phyloP scores from a whole-genome alignment of 2,888 invertebrate genomes.

The Cantharis rustica region DNA sequence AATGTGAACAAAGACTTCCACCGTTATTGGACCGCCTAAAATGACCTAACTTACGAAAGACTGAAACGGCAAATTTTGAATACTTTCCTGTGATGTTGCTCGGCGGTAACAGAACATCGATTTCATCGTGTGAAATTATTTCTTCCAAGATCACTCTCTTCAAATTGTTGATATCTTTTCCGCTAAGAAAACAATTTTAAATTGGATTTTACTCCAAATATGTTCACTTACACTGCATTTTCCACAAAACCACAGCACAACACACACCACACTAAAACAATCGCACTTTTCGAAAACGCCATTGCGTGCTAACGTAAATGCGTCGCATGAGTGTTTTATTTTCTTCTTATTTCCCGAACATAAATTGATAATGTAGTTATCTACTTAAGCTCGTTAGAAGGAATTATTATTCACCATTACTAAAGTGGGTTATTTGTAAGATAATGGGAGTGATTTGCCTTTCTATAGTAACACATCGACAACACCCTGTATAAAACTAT shows the following conservation, averaged over 20 bases:
- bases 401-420: slow-evolving; percentile 1
- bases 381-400: slow-evolving; percentile 21
- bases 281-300: neutral
- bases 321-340: neutral
- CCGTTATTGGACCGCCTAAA: slow-evolving; percentile 4
- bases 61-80: neutral
- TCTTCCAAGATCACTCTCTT: slow-evolving; percentile 15
- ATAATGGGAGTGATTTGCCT: neutral
- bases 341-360: slow-evolving; percentile 1
- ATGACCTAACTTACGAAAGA: neutral
- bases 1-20: slow-evolving; percentile 5
- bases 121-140: slow-evolving; percentile 7
- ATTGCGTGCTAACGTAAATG: neutral
- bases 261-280: neutral
- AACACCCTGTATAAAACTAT: neutral
- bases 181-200: neutral
- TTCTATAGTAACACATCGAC: neutral
- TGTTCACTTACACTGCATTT: neutral
- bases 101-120: slow-evolving; percentile 11
- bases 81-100: slow-evolving; percentile 12
- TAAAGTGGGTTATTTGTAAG: neutral
- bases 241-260: neutral
- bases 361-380: slow-evolving; percentile 4
- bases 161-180: neutral
- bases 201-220: neutral